Percentiles rank a stretch among this genome's conserved stretches.
phyloP scores from a whole-genome alignment of 1,140 invertebrate genomes.

The Adoxophyes honmai region DNA sequence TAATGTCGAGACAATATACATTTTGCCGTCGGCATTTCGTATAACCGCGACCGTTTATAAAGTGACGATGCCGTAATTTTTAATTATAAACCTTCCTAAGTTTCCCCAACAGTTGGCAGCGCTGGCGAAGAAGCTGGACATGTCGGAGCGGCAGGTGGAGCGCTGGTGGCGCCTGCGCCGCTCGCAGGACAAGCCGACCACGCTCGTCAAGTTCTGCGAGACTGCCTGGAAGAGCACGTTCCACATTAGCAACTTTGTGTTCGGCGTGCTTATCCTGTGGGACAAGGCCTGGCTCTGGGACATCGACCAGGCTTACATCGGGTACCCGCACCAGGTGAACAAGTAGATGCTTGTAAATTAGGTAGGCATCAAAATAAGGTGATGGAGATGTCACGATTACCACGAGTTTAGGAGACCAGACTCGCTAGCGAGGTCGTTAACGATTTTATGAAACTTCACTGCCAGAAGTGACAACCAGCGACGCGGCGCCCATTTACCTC shows the following conservation, averaged over 20 bases:
- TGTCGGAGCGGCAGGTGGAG: slow-evolving; percentile 92
- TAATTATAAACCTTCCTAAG: no score
- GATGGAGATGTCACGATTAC: no score
- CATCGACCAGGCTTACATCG: slow-evolving; percentile 93
- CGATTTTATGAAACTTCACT: no score
- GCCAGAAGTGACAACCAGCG: no score
- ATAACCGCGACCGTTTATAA: no score
- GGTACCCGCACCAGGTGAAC: slow-evolving; percentile 83
- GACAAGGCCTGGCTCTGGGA: slow-evolving; percentile 97
- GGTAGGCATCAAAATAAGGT: no score
- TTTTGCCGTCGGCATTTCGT: no score
- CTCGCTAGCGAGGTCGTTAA: no score
- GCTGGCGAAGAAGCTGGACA: slow-evolving; percentile 92
- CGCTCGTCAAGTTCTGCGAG: slow-evolving; percentile 94
- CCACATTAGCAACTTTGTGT: slow-evolving; percentile 90
- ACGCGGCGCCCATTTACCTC: no score
- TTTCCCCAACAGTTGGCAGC: slow-evolving; percentile 81
- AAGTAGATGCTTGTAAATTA: background rate
- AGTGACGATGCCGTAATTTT: no score
- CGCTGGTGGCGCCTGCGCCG: slow-evolving; percentile 91
- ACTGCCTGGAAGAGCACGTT: slow-evolving; percentile 94
- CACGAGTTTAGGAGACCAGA: no score
- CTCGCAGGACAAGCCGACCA: slow-evolving; percentile 91
- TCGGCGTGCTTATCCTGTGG: slow-evolving; percentile 91
- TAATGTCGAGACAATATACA: no score